Percentiles rank a stretch among this genome's conserved stretches.
phyloP scores from a whole-genome alignment of 2,888 invertebrate species.

The Scaptomyza parva region DNA sequence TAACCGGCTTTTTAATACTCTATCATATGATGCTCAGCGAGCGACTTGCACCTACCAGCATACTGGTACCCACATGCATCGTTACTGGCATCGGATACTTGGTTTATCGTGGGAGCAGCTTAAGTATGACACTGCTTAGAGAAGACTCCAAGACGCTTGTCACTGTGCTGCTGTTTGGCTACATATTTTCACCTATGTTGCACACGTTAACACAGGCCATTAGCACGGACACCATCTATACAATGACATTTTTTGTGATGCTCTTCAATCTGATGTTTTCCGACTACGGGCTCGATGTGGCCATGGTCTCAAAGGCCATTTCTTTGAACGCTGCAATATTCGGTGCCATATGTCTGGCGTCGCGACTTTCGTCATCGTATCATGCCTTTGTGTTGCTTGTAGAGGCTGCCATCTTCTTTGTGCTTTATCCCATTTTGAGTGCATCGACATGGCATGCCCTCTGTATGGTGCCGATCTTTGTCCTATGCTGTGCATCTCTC shows the following conservation, averaged over 20 bases:
- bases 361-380: constrained; percentile 92
- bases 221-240: constrained; percentile 98
- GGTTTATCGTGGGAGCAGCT: constrained; percentile 85
- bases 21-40: constrained; percentile 91
- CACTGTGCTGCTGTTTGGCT: constrained; percentile 94
- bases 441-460: constrained; percentile 87
- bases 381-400: constrained; percentile 96
- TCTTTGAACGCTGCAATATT: constrained; percentile 98
- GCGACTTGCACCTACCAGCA: constrained; percentile 87
- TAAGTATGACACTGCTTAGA: constrained; percentile 72
- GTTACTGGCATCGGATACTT: constrained; percentile 88
- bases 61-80: constrained; percentile 87
- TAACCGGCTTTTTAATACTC: constrained; percentile 89
- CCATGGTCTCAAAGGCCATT: constrained; percentile 95
- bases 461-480: constrained; percentile 86
- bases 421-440: constrained; percentile 93
- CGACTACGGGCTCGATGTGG: constrained; percentile 94
- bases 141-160: constrained; percentile 91
- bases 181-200: constrained; percentile 94
- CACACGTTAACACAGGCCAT: constrained; percentile 98
- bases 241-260: constrained; percentile 95
- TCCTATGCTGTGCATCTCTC: constrained; percentile 86
- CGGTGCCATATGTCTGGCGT: constrained; percentile 97
- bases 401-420: constrained; percentile 94
- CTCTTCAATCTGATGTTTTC: constrained; percentile 95